phyloP scores from a whole-genome alignment of 1,140 invertebrate genomes.

The Drosophila cardini region DNA sequence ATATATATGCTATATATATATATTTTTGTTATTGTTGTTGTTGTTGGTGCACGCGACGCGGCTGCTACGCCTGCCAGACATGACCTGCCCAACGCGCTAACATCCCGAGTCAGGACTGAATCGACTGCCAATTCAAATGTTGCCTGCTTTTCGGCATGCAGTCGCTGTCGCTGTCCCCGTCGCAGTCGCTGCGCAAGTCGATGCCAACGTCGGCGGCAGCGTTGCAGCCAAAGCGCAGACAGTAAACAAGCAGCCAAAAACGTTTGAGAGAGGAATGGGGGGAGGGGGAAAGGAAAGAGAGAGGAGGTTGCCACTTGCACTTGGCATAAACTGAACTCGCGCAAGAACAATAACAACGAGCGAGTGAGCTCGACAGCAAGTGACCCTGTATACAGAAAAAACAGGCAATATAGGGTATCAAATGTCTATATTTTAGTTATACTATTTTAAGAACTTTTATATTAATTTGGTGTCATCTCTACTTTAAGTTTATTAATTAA shows the following conservation, averaged over 20 bases:
- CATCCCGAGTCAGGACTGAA: conserved; percentile 85
- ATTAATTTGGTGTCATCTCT: no score
- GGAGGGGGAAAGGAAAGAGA: no score
- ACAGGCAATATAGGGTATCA: no score
- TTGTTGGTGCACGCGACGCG: conserved; percentile 68
- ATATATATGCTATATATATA: conserved; percentile 15
- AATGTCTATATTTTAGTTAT: no score
- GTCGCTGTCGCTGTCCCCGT: conserved; percentile 20
- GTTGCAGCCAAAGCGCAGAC: conserved; percentile 52
- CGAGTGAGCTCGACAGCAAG: background rate
- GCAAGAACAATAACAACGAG: conserved; percentile 58
- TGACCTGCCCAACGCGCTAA: conserved; percentile 85
- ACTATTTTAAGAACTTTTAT: no score
- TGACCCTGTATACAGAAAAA: no score
- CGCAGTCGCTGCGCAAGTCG: conserved; percentile 9
- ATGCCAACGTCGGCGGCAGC: conserved; percentile 17
- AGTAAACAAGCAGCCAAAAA: conserved; percentile 60
- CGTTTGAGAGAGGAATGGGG: background rate
- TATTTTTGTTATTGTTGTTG: conserved; percentile 30
- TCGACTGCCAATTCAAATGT: conserved; percentile 58
- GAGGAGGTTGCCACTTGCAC: conserved; percentile 67
- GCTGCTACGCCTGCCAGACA: conserved; percentile 76
- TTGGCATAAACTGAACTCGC: conserved; percentile 74
- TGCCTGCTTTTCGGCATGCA: conserved; percentile 36
- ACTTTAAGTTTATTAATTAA: no score